phyloP scores from a whole-genome alignment of 2,113 vertebrate genomes.

The Noctilio leporinus region DNA sequence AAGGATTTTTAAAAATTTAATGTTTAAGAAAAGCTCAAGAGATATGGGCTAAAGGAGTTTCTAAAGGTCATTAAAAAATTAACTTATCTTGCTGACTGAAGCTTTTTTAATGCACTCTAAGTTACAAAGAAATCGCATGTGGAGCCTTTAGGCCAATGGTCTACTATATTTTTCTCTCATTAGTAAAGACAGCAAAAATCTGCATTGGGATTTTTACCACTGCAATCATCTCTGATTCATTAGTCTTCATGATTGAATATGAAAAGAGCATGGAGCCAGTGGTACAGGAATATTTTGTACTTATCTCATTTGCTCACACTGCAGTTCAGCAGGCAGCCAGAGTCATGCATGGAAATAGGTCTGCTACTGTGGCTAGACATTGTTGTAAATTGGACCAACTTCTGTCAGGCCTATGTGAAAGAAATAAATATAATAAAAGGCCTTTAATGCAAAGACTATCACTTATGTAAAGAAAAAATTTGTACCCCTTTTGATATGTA shows the following conservation, averaged over 20 bases:
- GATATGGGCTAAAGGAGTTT: slow-evolving; percentile 79
- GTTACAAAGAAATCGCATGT: slow-evolving; percentile 77
- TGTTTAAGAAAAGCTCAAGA: slow-evolving; percentile 74
- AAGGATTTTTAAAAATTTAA: slow-evolving; percentile 78
- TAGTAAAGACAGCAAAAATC: slow-evolving; percentile 79
- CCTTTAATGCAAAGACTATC: background rate
- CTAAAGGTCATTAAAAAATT: slow-evolving; percentile 82
- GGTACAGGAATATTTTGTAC: slow-evolving; percentile 37
- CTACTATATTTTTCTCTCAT: slow-evolving; percentile 81
- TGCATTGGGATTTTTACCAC: slow-evolving; percentile 77
- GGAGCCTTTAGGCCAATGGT: slow-evolving; percentile 74
- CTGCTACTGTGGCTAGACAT: background rate
- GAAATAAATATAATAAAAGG: background rate
- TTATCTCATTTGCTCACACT: slow-evolving; percentile 60
- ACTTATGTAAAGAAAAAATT: background rate
- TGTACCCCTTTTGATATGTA: background rate
- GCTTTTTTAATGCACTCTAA: slow-evolving; percentile 81
- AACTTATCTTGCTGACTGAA: slow-evolving; percentile 81
- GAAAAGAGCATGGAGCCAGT: slow-evolving; percentile 46
- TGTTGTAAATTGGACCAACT: background rate
- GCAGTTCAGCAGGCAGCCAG: background rate
- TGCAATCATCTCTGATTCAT: slow-evolving; percentile 70
- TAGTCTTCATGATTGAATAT: slow-evolving; percentile 71
- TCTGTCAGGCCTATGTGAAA: background rate
- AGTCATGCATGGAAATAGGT: background rate